Conservation (phyloP, 2,113 vertebrate species). For the Agapornis roseicollis region DNA sequence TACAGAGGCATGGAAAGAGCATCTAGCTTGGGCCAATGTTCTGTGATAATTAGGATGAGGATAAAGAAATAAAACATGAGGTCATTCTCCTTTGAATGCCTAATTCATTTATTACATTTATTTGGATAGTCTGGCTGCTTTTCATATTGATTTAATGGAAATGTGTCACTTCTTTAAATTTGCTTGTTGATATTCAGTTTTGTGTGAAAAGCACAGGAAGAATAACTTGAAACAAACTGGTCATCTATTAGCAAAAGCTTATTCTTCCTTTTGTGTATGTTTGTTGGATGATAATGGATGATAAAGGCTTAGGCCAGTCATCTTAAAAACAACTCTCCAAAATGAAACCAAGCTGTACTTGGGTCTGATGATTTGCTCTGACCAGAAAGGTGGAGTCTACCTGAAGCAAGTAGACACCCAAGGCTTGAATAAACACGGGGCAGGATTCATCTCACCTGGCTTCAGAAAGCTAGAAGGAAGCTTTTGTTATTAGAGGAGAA, state of each 20-base stretch:
- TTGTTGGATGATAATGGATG: neutral
- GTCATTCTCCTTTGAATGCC: neutral
- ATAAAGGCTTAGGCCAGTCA: neutral
- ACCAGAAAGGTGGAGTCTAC: neutral
- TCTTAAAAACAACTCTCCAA: neutral
- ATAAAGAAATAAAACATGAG: neutral
- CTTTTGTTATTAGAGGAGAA: neutral
- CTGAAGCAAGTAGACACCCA: neutral
- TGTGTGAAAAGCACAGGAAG: neutral
- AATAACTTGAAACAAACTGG: neutral
- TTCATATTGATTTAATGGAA: neutral
- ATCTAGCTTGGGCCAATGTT: neutral
- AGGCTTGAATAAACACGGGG: neutral
- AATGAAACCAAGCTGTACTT: neutral
- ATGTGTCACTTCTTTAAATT: neutral
- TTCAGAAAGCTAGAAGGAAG: neutral
- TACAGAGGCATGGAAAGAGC: neutral
- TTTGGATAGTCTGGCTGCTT: neutral
- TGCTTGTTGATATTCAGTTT: neutral
- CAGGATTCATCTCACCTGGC: neutral
- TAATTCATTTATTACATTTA: neutral
- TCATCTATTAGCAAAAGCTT: neutral
- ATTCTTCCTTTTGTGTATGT: neutral
- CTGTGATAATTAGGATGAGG: neutral
- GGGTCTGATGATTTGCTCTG: neutral